Percentiles rank a stretch among this genome's conserved stretches.
phyloP scores from a whole-genome alignment of 2,888 invertebrate genomes.

The Conus canariensis region DNA sequence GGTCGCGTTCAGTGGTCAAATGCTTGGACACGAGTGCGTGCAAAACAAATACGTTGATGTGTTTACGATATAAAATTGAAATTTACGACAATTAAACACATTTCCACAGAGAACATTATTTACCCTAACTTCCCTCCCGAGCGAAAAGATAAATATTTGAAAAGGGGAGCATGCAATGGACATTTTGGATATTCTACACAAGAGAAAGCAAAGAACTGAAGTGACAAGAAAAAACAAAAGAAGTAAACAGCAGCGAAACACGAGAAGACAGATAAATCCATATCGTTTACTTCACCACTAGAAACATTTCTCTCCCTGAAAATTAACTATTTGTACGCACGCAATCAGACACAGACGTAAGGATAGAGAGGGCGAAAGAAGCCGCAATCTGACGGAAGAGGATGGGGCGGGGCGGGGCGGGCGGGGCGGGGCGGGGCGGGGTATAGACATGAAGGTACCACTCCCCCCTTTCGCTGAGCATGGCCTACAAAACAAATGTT shows the following conservation, averaged over 20 bases:
- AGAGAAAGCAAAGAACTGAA: no score
- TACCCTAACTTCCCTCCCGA: background rate
- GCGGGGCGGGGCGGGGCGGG: no score
- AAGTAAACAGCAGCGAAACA: no score
- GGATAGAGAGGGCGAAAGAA: background rate
- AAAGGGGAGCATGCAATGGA: background rate
- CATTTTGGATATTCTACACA: background rate
- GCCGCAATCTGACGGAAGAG: background rate
- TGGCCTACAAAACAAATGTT: no score
- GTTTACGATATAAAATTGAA: no score
- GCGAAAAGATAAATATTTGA: background rate
- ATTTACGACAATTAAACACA: no score
- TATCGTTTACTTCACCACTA: background rate
- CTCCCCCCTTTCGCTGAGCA: no score
- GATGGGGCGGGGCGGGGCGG: no score
- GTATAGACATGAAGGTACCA: no score
- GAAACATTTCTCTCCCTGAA: background rate
- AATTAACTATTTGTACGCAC: background rate
- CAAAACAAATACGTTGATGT: background rate
- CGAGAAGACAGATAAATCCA: no score
- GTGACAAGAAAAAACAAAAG: no score
- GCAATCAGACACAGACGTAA: background rate
- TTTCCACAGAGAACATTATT: no score
- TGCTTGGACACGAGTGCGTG: background rate
- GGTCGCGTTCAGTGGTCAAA: background rate